Evolutionary conservation across 1,140 invertebrate genomes (phyloP).

Genomic region (Panagrolaimus sp.): DNA sequence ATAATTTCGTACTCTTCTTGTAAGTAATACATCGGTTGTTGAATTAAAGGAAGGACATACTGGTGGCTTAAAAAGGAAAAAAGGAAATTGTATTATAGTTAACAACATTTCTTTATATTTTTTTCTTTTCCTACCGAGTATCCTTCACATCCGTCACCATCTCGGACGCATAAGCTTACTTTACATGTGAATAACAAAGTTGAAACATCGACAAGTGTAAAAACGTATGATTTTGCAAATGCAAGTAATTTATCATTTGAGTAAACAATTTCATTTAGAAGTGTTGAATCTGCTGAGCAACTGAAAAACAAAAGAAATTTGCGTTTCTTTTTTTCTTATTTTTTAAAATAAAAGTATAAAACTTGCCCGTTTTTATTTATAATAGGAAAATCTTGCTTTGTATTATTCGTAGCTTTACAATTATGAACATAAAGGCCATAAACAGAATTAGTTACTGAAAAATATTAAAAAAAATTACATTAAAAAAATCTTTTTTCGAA

Average conservation of each 20-base stretch:
- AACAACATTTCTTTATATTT: not conserved
- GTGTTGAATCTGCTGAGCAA: slow-evolving; percentile 35
- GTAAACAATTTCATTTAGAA: slow-evolving; percentile 35
- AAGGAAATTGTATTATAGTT: not conserved
- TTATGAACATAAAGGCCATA: slow-evolving; percentile 35
- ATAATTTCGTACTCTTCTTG: slow-evolving; percentile 19
- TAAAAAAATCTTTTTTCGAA: not conserved
- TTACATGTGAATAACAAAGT: slow-evolving; percentile 45
- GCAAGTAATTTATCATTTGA: slow-evolving; percentile 39
- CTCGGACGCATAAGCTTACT: slow-evolving; percentile 38
- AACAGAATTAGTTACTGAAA: slow-evolving; percentile 27
- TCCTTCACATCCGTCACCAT: slow-evolving; percentile 42
- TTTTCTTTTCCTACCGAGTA: slow-evolving; percentile 28
- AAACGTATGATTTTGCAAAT: slow-evolving; percentile 35
- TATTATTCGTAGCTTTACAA: slow-evolving; percentile 29
- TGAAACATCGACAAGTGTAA: slow-evolving; percentile 39
- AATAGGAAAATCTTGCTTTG: slow-evolving; percentile 31
- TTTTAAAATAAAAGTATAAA: not conserved
- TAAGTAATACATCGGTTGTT: slow-evolving; percentile 25
- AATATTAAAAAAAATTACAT: slow-evolving; percentile 15
- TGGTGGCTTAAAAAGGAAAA: slow-evolving; percentile 29
- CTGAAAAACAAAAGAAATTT: slow-evolving; percentile 20
- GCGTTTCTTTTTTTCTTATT: not conserved
- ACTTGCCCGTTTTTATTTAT: slow-evolving; percentile 34
- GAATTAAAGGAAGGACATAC: slow-evolving; percentile 23